phyloP scores from a whole-genome alignment of 2,113 vertebrate genomes.

The Baryphthengus martii region DNA sequence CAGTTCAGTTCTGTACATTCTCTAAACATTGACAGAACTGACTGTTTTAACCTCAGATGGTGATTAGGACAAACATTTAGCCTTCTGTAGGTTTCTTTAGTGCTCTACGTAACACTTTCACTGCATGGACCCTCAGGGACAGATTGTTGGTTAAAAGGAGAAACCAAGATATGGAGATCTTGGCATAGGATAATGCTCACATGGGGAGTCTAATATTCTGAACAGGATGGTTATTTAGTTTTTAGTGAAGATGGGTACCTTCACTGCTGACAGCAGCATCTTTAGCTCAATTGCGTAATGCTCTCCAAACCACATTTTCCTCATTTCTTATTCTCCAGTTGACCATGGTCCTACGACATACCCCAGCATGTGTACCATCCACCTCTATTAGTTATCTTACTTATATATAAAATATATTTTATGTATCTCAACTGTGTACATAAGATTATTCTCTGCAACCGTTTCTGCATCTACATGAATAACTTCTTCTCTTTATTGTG shows the following conservation, averaged over 20 bases:
- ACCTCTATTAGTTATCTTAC: background rate
- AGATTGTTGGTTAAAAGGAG: background rate
- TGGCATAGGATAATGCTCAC: background rate
- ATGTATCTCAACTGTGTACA: background rate
- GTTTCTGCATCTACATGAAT: background rate
- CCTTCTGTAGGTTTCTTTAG: background rate
- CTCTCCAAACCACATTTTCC: background rate
- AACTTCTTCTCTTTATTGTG: background rate
- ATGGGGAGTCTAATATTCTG: background rate
- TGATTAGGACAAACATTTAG: background rate
- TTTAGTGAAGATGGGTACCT: background rate
- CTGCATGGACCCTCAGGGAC: background rate
- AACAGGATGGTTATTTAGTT: background rate
- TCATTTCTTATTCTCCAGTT: background rate
- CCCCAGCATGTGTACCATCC: background rate
- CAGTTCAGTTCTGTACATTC: background rate
- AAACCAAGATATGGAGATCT: background rate
- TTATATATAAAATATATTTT: background rate
- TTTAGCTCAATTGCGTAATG: fast-evolving
- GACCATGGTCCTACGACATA: background rate
- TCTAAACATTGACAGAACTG: background rate
- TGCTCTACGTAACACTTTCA: background rate
- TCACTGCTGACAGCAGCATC: background rate
- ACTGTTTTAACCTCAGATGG: background rate
- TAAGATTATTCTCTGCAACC: background rate